Evolutionary conservation across 2,113 vertebrate genomes (phyloP).

Genomic region (Caretta caretta): DNA sequence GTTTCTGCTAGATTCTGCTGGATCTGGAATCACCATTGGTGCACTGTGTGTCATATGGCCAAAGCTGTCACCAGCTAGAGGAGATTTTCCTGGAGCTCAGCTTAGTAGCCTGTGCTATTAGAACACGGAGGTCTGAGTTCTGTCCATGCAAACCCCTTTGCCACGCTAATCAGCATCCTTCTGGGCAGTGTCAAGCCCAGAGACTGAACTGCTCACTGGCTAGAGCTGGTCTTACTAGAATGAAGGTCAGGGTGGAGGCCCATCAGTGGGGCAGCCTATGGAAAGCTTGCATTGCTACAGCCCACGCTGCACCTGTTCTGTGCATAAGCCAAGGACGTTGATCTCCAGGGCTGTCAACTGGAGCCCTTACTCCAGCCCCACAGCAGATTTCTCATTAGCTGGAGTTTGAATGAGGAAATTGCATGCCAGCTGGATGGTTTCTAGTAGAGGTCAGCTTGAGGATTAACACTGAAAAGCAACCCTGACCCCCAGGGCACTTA

Average conservation of each 20-base stretch:
- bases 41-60: neutral
- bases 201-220: neutral
- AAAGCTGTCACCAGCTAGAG: neutral
- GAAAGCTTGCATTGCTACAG: neutral
- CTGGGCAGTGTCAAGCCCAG: neutral
- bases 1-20: neutral
- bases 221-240: neutral
- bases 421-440: neutral
- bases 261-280: fast-evolving
- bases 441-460: neutral
- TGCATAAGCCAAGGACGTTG: neutral
- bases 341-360: neutral
- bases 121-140: neutral
- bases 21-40: neutral
- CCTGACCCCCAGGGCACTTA: fast-evolving
- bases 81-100: neutral
- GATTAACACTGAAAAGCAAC: neutral
- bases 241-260: neutral
- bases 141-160: neutral
- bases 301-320: neutral
- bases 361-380: neutral
- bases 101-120: neutral
- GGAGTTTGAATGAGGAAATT: fast-evolving
- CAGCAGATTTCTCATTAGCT: neutral
- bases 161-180: fast-evolving